Evolutionary conservation across 2,113 vertebrate genomes (phyloP).

Genomic region (Nothoprocta pentlandii): DNA sequence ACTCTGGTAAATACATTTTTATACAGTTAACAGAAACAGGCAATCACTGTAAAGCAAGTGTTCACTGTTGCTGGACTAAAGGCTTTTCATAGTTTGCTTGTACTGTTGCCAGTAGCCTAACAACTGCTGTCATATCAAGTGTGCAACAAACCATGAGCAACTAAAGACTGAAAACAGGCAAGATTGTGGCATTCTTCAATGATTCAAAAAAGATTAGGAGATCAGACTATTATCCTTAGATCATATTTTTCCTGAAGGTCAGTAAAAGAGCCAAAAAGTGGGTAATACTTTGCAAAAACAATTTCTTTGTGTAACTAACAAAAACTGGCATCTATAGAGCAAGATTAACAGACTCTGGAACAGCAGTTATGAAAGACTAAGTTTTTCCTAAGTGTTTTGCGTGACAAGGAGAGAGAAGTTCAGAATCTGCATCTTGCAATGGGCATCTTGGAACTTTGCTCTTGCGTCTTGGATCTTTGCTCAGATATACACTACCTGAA

Average conservation of each 20-base stretch:
- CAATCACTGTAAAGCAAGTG: background rate
- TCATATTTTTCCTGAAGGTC: background rate
- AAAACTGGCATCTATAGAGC: accelerated
- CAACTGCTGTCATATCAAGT: background rate
- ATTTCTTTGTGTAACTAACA: background rate
- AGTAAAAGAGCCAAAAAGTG: background rate
- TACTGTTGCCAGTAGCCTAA: background rate
- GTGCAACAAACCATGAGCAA: background rate
- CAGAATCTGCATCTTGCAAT: background rate
- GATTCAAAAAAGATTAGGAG: background rate
- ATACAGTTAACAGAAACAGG: background rate
- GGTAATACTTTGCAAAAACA: background rate
- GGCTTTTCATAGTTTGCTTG: background rate
- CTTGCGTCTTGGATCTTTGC: background rate
- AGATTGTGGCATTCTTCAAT: background rate
- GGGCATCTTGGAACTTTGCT: background rate
- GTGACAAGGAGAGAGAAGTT: background rate
- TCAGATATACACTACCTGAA: background rate
- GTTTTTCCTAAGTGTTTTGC: background rate
- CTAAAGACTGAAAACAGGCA: background rate
- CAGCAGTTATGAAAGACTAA: background rate
- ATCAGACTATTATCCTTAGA: background rate
- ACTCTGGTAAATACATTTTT: background rate
- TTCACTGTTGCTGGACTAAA: background rate
- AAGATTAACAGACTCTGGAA: background rate